Base-by-base conservation (phyloP, 2,797 vertebrate genomes). In the Hybognathus amarus region DNA sequence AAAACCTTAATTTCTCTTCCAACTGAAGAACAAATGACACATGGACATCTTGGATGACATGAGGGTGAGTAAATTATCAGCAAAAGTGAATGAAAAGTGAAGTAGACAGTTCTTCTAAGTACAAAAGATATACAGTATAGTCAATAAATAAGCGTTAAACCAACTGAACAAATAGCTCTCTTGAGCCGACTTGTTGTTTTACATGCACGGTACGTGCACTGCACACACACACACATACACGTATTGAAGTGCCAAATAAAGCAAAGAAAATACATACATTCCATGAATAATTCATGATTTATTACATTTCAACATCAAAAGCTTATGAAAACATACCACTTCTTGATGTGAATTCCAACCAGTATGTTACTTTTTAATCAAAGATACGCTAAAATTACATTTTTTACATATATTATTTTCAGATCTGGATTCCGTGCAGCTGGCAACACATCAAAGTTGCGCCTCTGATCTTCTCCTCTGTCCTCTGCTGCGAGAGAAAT, bases 381-480 rank as follows among this genome's bases (percentile, higher is more conserved):
- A n/a, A 30, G 70, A 76, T 66, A 40, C n/a, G n/a, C n/a, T n/a
- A n/a, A n/a, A n/a, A n/a, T 64, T 74, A 52, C 2, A 42, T 83
- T 40, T 56, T 36, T 75, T 36, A n/a, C n/a, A n/a, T n/a, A n/a
- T n/a, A n/a, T n/a, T n/a, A n/a, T n/a, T n/a, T n/a, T n/a, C n/a
- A n/a, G n/a, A n/a, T n/a, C n/a, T n/a, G n/a, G n/a, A n/a, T n/a
- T n/a, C n/a, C n/a, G n/a, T n/a, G n/a, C n/a, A n/a, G n/a, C n/a
- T n/a, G n/a, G 45, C 36, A 45, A 69, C 40, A 83, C 45, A 82
- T 82, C 80, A 82, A 82, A 82, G 47, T n/a, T n/a, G 33, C 33
- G 5, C 76, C 11, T 68, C n/a, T 76, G 80, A 82, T 76, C 71
- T 78, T 75, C 47, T 36, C 33, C 45, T 76, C 61, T 76, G 70